A percentile compares a stretch with the other conserved stretches of the same genome.
These are phyloP conservation scores for Drosophila helvetica DNA, from an alignment of 2,888 invertebrate species.

Conservation along the genomic window DNA sequence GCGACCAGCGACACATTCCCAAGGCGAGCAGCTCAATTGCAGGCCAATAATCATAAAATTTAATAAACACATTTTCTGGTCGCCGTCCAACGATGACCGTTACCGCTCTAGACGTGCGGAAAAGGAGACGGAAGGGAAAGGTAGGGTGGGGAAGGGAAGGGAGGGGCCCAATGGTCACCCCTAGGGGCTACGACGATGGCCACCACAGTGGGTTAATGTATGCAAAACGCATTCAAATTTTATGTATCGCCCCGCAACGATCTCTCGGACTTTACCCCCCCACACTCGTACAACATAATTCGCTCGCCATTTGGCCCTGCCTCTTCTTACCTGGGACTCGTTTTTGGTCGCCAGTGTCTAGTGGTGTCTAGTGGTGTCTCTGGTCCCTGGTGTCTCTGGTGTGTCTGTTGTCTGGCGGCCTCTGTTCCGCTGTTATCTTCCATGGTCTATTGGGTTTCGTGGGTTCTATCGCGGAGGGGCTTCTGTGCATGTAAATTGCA, in stretches of 20 bases:
- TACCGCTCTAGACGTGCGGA: conserved; percentile 8
- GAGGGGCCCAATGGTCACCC: conserved; percentile 21
- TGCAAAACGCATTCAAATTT: conserved; percentile 84
- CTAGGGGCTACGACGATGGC: conserved; percentile 11
- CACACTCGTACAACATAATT: conserved; percentile 70
- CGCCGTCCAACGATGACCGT: conserved; percentile 53
- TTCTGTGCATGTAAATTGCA: conserved; percentile 76
- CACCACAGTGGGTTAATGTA: conserved; percentile 84
- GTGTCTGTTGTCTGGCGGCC: conserved; percentile 4
- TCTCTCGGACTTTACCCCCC: conserved; percentile 61
- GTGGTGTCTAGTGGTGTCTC: conserved; percentile 14
- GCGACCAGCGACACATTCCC: conserved; percentile 58
- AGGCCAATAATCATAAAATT: conserved; percentile 80
- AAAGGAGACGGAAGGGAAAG: background rate
- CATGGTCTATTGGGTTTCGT: conserved; percentile 69
- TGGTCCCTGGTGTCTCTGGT: conserved; percentile 4
- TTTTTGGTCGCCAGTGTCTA: background rate
- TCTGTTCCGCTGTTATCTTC: conserved; percentile 58
- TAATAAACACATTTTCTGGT: conserved; percentile 74
- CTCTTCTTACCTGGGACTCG: conserved; percentile 43
- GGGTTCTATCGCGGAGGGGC: conserved; percentile 59
- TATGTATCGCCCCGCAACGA: conserved; percentile 82
- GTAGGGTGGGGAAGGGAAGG: too few relatives aligned
- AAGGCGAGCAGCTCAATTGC: conserved; percentile 70
- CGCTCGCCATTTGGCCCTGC: conserved; percentile 51